phyloP scores from a whole-genome alignment of 2,888 invertebrate genomes.

The Lissocephala sabroskyi region DNA sequence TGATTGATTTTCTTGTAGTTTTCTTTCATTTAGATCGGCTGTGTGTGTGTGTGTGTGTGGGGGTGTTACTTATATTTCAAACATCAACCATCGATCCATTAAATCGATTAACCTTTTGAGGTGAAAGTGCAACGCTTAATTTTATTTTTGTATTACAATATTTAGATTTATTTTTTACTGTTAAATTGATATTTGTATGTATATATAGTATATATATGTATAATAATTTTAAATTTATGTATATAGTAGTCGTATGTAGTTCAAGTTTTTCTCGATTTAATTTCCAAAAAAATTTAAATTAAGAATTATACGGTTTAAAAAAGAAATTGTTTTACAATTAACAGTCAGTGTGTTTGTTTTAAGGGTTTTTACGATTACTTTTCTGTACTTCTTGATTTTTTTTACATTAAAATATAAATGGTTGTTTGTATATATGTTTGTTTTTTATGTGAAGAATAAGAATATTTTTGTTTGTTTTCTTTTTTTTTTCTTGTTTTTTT shows the following conservation, averaged over 20 bases:
- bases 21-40: not conserved
- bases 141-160: constrained; percentile 48
- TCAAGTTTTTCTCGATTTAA: constrained; percentile 37
- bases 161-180: constrained; percentile 60
- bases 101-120: constrained; percentile 2
- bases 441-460: constrained; percentile 29
- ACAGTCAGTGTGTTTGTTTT: constrained; percentile 71
- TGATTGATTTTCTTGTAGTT: no score
- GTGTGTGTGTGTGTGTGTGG: constrained; percentile 1
- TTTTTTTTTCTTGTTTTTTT: no score
- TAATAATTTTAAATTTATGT: constrained; percentile 56
- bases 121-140: constrained; percentile 45
- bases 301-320: constrained; percentile 37
- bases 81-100: constrained; percentile 4
- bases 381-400: constrained; percentile 4
- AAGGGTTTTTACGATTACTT: constrained; percentile 21
- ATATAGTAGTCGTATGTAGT: constrained; percentile 48
- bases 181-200: constrained; percentile 61
- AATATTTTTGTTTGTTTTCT: constrained; percentile 32
- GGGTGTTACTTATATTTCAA: constrained; percentile 12
- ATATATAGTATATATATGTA: constrained; percentile 46
- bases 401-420: constrained; percentile 7
- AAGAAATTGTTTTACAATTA: constrained; percentile 73
- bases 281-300: constrained; percentile 42
- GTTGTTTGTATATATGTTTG: constrained; percentile 25